Percentiles rank a stretch among this genome's conserved stretches.
These are phyloP conservation scores for Myopa tessellatipennis DNA, from an alignment of 2,888 invertebrate genomes.

Conservation along the genomic window DNA sequence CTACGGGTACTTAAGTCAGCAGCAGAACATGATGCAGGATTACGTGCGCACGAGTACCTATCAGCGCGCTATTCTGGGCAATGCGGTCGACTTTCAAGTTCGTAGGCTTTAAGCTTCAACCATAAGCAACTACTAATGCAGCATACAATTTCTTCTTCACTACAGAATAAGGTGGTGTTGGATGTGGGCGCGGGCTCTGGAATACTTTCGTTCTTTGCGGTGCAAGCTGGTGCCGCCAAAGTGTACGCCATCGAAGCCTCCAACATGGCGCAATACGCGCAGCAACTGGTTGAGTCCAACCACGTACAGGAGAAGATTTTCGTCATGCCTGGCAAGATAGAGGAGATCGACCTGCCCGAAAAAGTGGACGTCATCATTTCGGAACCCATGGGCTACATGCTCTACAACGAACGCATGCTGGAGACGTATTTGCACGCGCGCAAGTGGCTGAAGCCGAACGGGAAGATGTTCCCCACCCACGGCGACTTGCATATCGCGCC, in stretches of 20 bases:
- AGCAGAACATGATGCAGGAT: constrained; percentile 99
- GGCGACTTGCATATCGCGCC: constrained; percentile 98
- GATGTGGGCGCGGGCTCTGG: constrained; percentile 99
- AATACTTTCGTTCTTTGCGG: constrained; percentile 97
- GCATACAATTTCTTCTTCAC: constrained; percentile 61
- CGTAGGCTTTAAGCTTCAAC: not conserved
- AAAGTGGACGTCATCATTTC: constrained; percentile 97
- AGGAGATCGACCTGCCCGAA: constrained; percentile 96
- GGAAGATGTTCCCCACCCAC: constrained; percentile 97
- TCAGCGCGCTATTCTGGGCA: constrained; percentile 95
- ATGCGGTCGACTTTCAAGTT: constrained; percentile 87
- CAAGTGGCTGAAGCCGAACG: constrained; percentile 93
- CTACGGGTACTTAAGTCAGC: constrained; percentile 98
- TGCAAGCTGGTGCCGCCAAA: constrained; percentile 95
- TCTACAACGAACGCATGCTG: constrained; percentile 98
- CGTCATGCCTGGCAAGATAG: constrained; percentile 97
- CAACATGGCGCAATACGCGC: constrained; percentile 97
- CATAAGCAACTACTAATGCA: not conserved
- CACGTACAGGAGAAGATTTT: constrained; percentile 87
- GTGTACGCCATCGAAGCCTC: constrained; percentile 99
- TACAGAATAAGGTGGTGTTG: constrained; percentile 90
- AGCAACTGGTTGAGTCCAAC: constrained; percentile 89
- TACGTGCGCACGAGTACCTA: constrained; percentile 98
- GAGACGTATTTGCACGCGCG: constrained; percentile 99
- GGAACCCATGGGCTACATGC: constrained; percentile 99